Percentiles rank a stretch among this genome's conserved stretches.
These are phyloP conservation scores for Melierax canorus DNA, from an alignment of 2,113 vertebrate genomes.

Conservation along the genomic window DNA sequence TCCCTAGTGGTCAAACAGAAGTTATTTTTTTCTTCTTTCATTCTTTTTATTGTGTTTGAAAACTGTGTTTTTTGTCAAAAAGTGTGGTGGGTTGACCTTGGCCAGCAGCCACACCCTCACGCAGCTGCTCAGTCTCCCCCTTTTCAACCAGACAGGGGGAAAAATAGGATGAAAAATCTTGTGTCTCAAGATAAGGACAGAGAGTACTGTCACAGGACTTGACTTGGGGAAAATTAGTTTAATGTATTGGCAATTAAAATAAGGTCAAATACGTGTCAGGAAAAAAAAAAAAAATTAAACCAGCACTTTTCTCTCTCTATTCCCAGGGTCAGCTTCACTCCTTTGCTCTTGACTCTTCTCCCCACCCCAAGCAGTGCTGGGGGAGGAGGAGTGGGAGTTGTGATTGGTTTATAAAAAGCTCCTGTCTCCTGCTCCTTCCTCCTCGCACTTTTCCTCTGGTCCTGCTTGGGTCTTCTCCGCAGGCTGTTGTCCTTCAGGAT, in stretches of 20 bases:
- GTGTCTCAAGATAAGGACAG: background rate
- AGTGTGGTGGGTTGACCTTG: background rate
- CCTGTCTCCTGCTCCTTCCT: background rate
- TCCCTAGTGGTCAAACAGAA: background rate
- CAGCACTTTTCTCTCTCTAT: background rate
- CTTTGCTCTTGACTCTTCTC: background rate
- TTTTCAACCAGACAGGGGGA: background rate
- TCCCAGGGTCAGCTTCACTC: background rate
- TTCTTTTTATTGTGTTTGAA: background rate
- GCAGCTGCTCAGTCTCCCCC: background rate
- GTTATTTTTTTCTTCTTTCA: background rate
- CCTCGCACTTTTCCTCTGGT: background rate
- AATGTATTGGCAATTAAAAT: background rate
- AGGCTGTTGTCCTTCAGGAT: background rate
- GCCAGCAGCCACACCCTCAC: background rate
- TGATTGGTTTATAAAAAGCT: background rate
- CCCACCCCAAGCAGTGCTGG: background rate
- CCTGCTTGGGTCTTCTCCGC: background rate
- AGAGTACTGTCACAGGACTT: background rate
- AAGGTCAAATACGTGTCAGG: background rate
- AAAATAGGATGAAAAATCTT: background rate
- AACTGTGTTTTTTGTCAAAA: background rate
- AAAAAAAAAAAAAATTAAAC: background rate
- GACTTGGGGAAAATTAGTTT: background rate
- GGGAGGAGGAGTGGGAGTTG: background rate